A percentile compares a stretch with the other conserved stretches of the same genome.
Evolutionary conservation across 2,888 invertebrate genomes (phyloP).

Genomic region (Dusona sp.): DNA sequence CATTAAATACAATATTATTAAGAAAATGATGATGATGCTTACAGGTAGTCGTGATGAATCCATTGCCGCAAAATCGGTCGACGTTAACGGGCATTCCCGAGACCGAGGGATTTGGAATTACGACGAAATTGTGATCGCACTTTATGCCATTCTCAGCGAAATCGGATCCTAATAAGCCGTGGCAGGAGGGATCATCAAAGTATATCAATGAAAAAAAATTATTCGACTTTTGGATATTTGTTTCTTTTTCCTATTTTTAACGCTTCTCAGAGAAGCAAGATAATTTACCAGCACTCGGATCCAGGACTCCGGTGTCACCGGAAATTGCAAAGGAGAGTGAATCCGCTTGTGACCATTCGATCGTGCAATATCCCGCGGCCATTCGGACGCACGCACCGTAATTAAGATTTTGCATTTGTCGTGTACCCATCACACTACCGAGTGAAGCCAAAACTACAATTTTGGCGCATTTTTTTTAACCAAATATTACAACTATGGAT

Average conservation of each 20-base stretch:
- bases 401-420: constrained; percentile 90
- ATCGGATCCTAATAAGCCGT: constrained; percentile 28
- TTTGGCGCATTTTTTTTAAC: background rate
- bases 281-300: constrained; percentile 85
- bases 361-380: constrained; percentile 90
- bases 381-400: constrained; percentile 92
- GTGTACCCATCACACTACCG: constrained; percentile 86
- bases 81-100: constrained; percentile 80
- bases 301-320: constrained; percentile 89
- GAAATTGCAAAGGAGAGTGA: constrained; percentile 90
- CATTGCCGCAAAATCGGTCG: constrained; percentile 92
- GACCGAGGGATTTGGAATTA: constrained; percentile 89
- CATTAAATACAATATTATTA: background rate
- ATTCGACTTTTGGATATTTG: background rate
- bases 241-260: background rate
- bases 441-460: constrained; percentile 52
- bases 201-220: background rate
- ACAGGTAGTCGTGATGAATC: constrained; percentile 89
- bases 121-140: constrained; percentile 91
- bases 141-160: constrained; percentile 86
- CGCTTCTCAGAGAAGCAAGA: constrained; percentile 76
- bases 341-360: constrained; percentile 88
- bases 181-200: too few relatives aligned
- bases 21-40: constrained; percentile 79
- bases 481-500: background rate